These are phyloP conservation scores for Cheilosia soror DNA, from an alignment of 2,888 invertebrate genomes.

Conservation along the genomic window DNA sequence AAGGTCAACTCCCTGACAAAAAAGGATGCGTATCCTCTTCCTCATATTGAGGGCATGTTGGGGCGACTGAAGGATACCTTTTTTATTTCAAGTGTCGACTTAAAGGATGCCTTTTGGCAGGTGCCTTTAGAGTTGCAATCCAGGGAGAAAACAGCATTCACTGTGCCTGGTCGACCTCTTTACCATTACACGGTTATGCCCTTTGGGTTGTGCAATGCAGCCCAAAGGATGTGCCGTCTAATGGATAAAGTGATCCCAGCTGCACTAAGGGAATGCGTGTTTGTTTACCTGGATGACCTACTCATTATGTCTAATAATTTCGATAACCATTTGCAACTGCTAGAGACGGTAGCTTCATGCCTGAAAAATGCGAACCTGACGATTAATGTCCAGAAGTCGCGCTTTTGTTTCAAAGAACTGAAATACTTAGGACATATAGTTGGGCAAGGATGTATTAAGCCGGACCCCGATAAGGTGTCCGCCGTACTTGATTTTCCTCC, in stretches of 20 bases:
- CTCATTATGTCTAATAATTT: slow-evolving; percentile 41
- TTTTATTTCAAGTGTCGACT: slow-evolving; percentile 76
- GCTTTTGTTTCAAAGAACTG: slow-evolving; percentile 36
- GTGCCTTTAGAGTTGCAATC: slow-evolving; percentile 12
- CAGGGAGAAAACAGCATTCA: slow-evolving; percentile 74
- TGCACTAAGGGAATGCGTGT: slow-evolving; percentile 58
- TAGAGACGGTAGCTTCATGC: slow-evolving; percentile 19
- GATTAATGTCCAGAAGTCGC: slow-evolving; percentile 44
- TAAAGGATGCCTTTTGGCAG: slow-evolving; percentile 48
- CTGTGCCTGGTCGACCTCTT: slow-evolving; percentile 74
- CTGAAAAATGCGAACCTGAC: slow-evolving; percentile 44
- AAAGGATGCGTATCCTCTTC: slow-evolving; percentile 53
- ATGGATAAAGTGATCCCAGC: slow-evolving; percentile 62
- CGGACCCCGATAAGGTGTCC: slow-evolving; percentile 34
- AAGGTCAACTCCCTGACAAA: slow-evolving; percentile 76
- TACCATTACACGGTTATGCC: slow-evolving; percentile 67
- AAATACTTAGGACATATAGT: slow-evolving; percentile 54
- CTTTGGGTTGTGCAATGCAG: slow-evolving; percentile 42
- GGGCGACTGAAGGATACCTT: slow-evolving; percentile 64
- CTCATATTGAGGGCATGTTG: slow-evolving; percentile 75
- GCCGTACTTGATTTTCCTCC: slow-evolving; percentile 36
- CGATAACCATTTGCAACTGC: slow-evolving; percentile 34
- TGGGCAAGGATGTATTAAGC: slow-evolving; percentile 33
- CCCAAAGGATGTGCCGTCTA: slow-evolving; percentile 55
- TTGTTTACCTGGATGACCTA: slow-evolving; percentile 68